A percentile compares a stretch with the other conserved stretches of the same genome.
phyloP scores from a whole-genome alignment of 37 sponge, comb jelly and placozoan genomes.

The Axinella damicornis region DNA sequence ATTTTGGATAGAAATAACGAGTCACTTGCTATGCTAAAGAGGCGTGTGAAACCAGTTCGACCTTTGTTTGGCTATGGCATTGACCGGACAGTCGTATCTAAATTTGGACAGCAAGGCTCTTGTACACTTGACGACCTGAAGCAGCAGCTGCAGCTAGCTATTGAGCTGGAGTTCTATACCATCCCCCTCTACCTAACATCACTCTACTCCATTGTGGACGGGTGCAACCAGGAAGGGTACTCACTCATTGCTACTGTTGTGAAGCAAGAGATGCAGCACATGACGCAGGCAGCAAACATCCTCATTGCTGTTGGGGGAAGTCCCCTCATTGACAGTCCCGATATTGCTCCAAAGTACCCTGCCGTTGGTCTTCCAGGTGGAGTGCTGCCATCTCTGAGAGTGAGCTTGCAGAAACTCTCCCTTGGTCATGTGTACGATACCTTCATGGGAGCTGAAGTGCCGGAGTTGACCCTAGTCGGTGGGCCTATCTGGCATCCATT shows the following conservation, averaged over 20 bases:
- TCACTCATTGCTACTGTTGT: constrained; percentile 28
- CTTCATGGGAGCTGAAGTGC: constrained; percentile 40
- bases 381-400: constrained; percentile 28
- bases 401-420: constrained; percentile 28
- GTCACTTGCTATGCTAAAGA: too few relatives aligned
- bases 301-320: constrained; percentile 45
- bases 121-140: constrained; percentile 22
- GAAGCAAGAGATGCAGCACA: constrained; percentile 62
- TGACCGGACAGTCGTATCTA: too few relatives aligned
- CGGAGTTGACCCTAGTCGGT: constrained; percentile 7
- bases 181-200: constrained; percentile 58
- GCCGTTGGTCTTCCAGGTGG: constrained; percentile 22
- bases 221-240: constrained; percentile 30
- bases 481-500: too few relatives aligned
- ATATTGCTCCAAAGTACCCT: constrained; percentile 14
- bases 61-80: too few relatives aligned
- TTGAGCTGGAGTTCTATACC: constrained; percentile 46
- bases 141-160: constrained; percentile 23
- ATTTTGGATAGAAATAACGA: too few relatives aligned
- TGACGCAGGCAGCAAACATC: constrained; percentile 54
- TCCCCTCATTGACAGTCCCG: constrained; percentile 40
- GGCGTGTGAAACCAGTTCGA: too few relatives aligned
- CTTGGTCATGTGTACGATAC: constrained; percentile 29
- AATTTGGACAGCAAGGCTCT: not conserved
- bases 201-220: constrained; percentile 42